These are phyloP conservation scores for Eumacrocentrus americanus DNA, from an alignment of 2,888 invertebrate species.

Conservation along the genomic window DNA sequence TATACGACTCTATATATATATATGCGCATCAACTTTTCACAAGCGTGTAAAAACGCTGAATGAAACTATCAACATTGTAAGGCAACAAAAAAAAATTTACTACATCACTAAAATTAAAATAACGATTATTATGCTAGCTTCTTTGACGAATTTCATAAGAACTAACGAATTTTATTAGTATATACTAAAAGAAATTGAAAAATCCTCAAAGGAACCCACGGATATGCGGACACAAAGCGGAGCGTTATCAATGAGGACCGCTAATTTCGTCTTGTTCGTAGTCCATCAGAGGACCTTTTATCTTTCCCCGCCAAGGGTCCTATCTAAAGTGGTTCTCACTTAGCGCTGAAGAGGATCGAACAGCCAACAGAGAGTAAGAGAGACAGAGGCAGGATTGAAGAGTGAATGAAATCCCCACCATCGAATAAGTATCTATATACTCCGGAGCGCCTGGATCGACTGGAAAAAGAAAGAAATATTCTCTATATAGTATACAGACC, in stretches of 20 bases:
- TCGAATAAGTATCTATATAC: slow-evolving; percentile 10
- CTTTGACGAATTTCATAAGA: too few relatives aligned
- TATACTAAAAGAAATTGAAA: too few relatives aligned
- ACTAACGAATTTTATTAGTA: too few relatives aligned
- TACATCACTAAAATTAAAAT: too few relatives aligned
- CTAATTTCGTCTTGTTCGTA: slow-evolving; percentile 50
- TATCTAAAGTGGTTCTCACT: slow-evolving; percentile 42
- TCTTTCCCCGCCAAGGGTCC: slow-evolving; percentile 39
- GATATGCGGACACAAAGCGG: slow-evolving; percentile 13
- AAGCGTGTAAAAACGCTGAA: slow-evolving; percentile 1
- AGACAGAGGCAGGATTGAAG: slow-evolving; percentile 6
- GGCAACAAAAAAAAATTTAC: too few relatives aligned
- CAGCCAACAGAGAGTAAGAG: slow-evolving; percentile 26
- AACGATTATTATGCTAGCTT: too few relatives aligned
- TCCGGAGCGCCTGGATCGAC: too few relatives aligned
- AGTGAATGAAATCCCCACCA: slow-evolving; percentile 28
- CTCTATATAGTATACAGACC: not conserved
- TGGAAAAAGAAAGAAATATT: slow-evolving; percentile 4
- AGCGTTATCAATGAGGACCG: slow-evolving; percentile 40
- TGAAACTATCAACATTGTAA: not conserved
- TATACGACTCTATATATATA: slow-evolving; percentile 23
- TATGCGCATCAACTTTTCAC: slow-evolving; percentile 2
- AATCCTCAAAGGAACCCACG: not conserved
- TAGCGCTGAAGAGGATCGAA: slow-evolving; percentile 36
- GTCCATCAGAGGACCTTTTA: slow-evolving; percentile 47